A percentile compares a stretch with the other conserved stretches of the same genome.
These are phyloP conservation scores for Pyrgus malvae DNA, from an alignment of 2,888 invertebrate genomes.

Conservation along the genomic window DNA sequence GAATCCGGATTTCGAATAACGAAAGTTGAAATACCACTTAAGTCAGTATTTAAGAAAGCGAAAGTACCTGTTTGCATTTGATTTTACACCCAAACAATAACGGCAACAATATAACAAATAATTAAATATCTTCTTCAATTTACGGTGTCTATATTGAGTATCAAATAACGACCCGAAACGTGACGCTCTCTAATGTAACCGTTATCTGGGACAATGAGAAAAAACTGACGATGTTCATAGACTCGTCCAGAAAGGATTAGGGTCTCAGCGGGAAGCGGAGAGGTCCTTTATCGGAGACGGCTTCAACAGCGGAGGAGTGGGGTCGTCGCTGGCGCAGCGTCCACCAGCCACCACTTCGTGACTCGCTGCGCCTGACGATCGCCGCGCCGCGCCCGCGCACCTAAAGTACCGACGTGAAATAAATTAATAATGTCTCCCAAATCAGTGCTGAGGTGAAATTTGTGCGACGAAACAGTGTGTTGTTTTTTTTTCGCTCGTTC, in stretches of 20 bases:
- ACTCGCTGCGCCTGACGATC: constrained; percentile 55
- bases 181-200: constrained; percentile 11
- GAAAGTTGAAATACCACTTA: constrained; percentile 18
- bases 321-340: constrained; percentile 41
- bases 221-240: constrained; percentile 50
- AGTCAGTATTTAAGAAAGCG: constrained; percentile 14
- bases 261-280: constrained; percentile 64
- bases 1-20: constrained; percentile 15
- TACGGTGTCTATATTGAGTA: not conserved
- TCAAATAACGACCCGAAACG: not conserved
- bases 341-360: constrained; percentile 49
- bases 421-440: constrained; percentile 64
- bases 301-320: constrained; percentile 66
- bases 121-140: no score
- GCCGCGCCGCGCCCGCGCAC: constrained; percentile 64
- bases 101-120: not conserved
- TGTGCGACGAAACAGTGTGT: constrained; percentile 41
- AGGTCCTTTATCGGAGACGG: constrained; percentile 68
- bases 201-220: constrained; percentile 19
- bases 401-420: constrained; percentile 49
- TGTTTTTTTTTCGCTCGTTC: not conserved
- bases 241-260: constrained; percentile 62
- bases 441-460: constrained; percentile 69
- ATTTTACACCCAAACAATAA: constrained; percentile 2
- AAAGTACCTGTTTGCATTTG: constrained; percentile 5